A percentile compares a stretch with the other conserved stretches of the same genome.
Conservation (phyloP, 2,113 vertebrate genomes). For the Sialia sialis region DNA sequence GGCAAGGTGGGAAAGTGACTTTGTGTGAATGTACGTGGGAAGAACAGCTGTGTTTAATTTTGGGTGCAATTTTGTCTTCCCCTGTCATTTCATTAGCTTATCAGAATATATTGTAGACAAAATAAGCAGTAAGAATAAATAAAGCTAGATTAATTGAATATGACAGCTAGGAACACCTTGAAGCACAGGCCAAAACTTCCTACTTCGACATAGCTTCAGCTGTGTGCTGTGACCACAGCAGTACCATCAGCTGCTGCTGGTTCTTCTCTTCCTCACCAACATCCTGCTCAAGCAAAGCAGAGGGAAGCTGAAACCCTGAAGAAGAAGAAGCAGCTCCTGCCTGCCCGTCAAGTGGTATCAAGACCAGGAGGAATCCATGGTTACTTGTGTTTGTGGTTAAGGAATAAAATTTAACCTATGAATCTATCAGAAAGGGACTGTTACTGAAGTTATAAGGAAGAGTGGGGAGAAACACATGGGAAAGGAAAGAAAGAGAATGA, state of each 20-base stretch:
- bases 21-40: background rate
- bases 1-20: background rate
- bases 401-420: background rate
- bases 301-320: background rate
- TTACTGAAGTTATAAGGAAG: background rate
- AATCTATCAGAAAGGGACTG: background rate
- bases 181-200: background rate
- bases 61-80: background rate
- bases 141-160: background rate
- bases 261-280: background rate
- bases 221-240: background rate
- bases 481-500: background rate
- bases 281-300: background rate
- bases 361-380: background rate
- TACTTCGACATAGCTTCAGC: background rate
- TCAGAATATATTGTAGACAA: background rate
- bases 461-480: background rate
- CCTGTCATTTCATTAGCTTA: background rate
- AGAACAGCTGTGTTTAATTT: background rate
- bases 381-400: background rate
- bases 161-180: background rate
- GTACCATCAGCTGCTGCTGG: background rate
- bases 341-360: background rate
- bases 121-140: background rate
- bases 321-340: background rate